phyloP scores from a whole-genome alignment of 1,140 invertebrate genomes.

The Penaeus indicus region DNA sequence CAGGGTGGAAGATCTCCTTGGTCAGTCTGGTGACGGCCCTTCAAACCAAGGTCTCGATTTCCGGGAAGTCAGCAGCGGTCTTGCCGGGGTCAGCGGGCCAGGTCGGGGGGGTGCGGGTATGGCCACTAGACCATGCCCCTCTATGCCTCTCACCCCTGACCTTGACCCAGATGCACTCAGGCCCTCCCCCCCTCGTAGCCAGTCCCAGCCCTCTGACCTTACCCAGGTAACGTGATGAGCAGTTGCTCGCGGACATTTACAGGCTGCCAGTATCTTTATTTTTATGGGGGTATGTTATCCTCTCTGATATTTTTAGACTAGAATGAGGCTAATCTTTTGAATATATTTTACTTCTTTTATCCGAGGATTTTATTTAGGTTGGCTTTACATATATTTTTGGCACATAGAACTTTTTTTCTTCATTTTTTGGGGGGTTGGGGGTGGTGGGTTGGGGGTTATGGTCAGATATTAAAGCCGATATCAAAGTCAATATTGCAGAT shows the following conservation, averaged over 20 bases:
- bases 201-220: slow-evolving; percentile 72
- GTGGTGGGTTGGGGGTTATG: too few relatives aligned
- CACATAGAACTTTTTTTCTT: not conserved
- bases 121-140: slow-evolving; percentile 58
- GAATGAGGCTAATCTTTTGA: slow-evolving; percentile 15
- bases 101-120: slow-evolving; percentile 47
- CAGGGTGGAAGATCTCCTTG: slow-evolving; percentile 65
- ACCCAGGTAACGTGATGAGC: slow-evolving; percentile 70
- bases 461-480: too few relatives aligned
- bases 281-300: not conserved
- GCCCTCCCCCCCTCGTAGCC: slow-evolving; percentile 69
- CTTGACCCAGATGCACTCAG: slow-evolving; percentile 59
- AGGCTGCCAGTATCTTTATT: not conserved
- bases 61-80: slow-evolving; percentile 60
- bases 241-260: not conserved
- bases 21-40: slow-evolving; percentile 48
- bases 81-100: slow-evolving; percentile 48
- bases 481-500: too few relatives aligned
- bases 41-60: slow-evolving; percentile 63
- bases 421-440: not conserved
- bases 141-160: slow-evolving; percentile 65
- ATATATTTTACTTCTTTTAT: slow-evolving; percentile 8
- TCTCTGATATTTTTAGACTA: not conserved
- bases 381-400: not conserved
- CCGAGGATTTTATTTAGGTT: not conserved